These are phyloP conservation scores for Intellagama lesueurii DNA, from an alignment of 2,797 vertebrate genomes.

Conservation along the genomic window DNA sequence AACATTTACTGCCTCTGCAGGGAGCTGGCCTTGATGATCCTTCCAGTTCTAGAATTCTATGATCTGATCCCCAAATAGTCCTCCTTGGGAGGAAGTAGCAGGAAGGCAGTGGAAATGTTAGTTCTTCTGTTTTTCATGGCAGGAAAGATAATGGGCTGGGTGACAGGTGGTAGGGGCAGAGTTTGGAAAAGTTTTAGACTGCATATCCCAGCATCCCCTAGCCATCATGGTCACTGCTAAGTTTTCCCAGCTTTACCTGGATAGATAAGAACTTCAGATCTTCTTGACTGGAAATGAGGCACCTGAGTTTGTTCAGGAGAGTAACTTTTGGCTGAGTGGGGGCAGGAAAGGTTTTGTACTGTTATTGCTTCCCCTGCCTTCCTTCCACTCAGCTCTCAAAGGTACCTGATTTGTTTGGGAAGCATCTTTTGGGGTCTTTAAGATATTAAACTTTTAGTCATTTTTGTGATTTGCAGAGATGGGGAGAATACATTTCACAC, in stretches of 20 bases:
- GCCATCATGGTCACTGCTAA: too few relatives aligned
- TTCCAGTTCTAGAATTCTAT: too few relatives aligned
- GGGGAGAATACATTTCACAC: background rate
- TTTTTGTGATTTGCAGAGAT: background rate
- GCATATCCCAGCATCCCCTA: too few relatives aligned
- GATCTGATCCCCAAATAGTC: too few relatives aligned
- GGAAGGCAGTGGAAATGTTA: background rate
- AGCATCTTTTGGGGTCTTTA: background rate
- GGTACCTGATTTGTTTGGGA: background rate
- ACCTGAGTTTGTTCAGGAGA: background rate
- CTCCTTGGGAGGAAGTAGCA: background rate
- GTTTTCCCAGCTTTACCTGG: too few relatives aligned
- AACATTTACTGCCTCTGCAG: too few relatives aligned
- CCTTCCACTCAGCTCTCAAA: background rate
- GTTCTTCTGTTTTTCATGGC: background rate
- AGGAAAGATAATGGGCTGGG: too few relatives aligned
- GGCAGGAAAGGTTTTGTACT: background rate
- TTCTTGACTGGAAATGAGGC: background rate
- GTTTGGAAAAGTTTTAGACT: background rate
- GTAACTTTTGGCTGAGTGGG: background rate
- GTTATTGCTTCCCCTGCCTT: background rate
- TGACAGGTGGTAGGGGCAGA: background rate
- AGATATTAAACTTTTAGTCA: too few relatives aligned
- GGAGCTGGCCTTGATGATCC: too few relatives aligned
- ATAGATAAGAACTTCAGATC: background rate